Evolutionary conservation across 2,113 vertebrate species (phyloP).

Genomic region (Cavia porcellus): DNA sequence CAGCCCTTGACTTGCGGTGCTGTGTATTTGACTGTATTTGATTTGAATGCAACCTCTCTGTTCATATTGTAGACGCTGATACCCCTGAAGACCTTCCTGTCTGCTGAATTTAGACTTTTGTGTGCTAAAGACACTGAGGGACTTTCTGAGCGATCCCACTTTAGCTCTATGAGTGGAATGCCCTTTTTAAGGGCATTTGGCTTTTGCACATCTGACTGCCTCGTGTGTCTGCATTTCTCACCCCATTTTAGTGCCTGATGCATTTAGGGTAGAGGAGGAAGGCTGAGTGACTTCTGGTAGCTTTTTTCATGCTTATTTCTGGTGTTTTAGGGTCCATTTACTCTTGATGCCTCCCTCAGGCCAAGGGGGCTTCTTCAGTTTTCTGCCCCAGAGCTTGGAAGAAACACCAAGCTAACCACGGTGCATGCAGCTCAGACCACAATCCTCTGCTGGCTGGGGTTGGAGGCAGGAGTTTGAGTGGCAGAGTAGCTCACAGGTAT

Average conservation of each 20-base stretch:
- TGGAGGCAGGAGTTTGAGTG: neutral
- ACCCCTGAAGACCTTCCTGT: neutral
- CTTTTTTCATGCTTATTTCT: neutral
- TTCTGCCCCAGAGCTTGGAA: conserved; percentile 31
- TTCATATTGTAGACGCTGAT: neutral
- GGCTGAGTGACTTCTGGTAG: neutral
- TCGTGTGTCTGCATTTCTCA: neutral
- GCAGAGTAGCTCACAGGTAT: neutral
- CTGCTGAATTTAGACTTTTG: neutral
- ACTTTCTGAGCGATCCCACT: neutral
- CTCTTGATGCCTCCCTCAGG: neutral
- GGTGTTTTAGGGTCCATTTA: neutral
- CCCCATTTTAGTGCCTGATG: neutral
- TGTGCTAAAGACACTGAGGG: neutral
- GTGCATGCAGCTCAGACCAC: neutral
- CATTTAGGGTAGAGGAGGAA: neutral
- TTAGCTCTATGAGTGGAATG: neutral
- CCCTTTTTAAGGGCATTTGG: neutral
- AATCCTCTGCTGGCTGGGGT: neutral
- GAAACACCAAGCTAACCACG: neutral
- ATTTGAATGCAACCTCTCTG: neutral
- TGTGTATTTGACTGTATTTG: neutral
- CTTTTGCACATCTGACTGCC: neutral
- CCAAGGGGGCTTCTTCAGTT: neutral
- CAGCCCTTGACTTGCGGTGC: neutral